Evolutionary conservation across 2,797 vertebrate species (phyloP).

Genomic region (Pogoniulus pusillus): DNA sequence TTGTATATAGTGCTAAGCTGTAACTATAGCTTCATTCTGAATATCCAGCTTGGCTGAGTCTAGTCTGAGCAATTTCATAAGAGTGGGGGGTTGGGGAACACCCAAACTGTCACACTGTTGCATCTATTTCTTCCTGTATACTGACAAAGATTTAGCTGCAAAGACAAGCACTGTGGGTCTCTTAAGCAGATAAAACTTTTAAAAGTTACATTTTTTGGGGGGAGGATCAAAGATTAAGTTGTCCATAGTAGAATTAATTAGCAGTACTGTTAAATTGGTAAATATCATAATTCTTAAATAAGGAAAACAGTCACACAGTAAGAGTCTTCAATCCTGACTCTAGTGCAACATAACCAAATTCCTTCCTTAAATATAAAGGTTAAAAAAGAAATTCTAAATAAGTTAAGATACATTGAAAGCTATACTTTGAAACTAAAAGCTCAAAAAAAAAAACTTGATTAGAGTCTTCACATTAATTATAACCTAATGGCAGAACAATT

Average conservation of each 20-base stretch:
- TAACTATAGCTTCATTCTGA: no score
- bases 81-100: no score
- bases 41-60: no score
- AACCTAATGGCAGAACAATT: background rate
- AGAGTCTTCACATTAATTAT: background rate
- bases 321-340: background rate
- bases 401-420: background rate
- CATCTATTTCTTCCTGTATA: background rate
- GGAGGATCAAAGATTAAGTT: background rate
- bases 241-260: background rate
- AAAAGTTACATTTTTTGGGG: background rate
- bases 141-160: background rate
- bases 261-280: background rate
- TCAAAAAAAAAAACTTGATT: background rate
- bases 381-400: background rate
- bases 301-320: background rate
- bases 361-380: background rate
- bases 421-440: background rate
- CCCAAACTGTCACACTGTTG: no score
- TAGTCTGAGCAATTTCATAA: no score
- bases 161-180: background rate
- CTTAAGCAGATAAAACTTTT: background rate
- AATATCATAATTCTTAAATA: background rate
- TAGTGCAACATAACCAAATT: background rate
- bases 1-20: no score